Base-by-base conservation (phyloP, 2,888 invertebrate genomes). In the Synanthedon andrenaeformis region DNA sequence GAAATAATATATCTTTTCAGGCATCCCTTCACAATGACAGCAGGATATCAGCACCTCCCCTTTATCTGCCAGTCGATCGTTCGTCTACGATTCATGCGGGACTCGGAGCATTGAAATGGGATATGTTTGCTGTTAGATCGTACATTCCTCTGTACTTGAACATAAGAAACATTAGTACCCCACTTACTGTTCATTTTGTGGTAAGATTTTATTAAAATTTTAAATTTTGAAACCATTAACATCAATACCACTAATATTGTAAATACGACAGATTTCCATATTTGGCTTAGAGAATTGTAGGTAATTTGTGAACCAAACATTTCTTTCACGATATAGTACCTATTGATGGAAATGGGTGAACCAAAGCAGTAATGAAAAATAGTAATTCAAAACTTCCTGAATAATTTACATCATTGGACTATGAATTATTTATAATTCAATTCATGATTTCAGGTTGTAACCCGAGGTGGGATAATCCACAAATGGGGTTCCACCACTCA, bases 401-500 rank as follows among this genome's bases (percentile, higher is more conserved):
- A 35, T 35, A 35, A 35, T 35, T 35, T 10, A 35, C 10, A 35
- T 35, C 35, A 6, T 8, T 35, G 35, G 35, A 35, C 35, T 2
- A 10, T 35, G 8, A n/a, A n/a, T 35, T 35, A 35, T 35, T 35
- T 0, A 35, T 35, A 35, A 2, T 10, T 35, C 5, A 23, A 23
- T n/a, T 3, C 42, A n/a, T 42, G 2, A 45, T 45, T 45, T 13
- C 65, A 88, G 88, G 82, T 88, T 0, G 76, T 88, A 42, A 88
- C 86, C 4, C 71, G 87, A 23, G 84, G 85, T 4, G 87, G 88
- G 1, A 76, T 76, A 41, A 81, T 88, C 53, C 76, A 83, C 65
- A 77, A 86, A 1, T 88, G 87, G 88, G 87, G 87, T 2, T 82
- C 82, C 0, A 84, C 85, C 0, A 84, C 84, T 0, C 88, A 88